Evolutionary conservation across 2,113 vertebrate species (phyloP), one percentile per base, ranked within the genome.

Genomic region (Dromaius novaehollandiae): DNA sequence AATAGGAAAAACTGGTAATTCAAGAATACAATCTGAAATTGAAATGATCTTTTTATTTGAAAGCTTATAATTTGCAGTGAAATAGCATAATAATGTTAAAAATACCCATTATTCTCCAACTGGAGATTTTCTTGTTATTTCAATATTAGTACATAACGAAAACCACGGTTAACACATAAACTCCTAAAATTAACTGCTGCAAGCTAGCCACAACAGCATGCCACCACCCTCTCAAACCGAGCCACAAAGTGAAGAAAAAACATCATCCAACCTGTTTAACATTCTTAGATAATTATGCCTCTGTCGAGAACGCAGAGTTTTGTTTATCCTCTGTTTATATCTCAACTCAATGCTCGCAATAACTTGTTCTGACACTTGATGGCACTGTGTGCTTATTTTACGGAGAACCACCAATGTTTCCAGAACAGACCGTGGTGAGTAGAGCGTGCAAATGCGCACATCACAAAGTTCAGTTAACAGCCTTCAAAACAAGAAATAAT

Each of bases 301-400:
- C 94, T 99, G 98, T 24, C 98, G 97, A 2, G 98, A 99, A 8
- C 97, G 98, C 16, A 99, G 91, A 2, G 36, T 77, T 58, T 87
- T 98, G 48, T 77, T 92, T 16, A 91, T 50, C 98, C 98, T 98
- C 87, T 98, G 98, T 13, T 22, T 7, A 66, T 96, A 95, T 24
- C 97, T 91, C 75, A 86, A 26, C 55, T 90, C 92, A 11, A 83
- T 58, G 44, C 95, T 83, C 38, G 92, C 75, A 24, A 69, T 83
- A 34, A 98, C 96, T 94, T 98, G 98, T 15, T 56, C 40, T 4
- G 97, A 98, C 83, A 97, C 97, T 1, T 65, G 93, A 86, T 93
- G 74, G 86, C 98, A 98, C 76, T 97, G 94, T 6, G 66, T 5
- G 51, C 86, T 32, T 79, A 98, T 93, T 90, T 94, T 95, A 25